Percentiles rank a stretch among this genome's conserved stretches.
phyloP scores from a whole-genome alignment of 1,140 invertebrate species.

The Arctopsyche grandis region DNA sequence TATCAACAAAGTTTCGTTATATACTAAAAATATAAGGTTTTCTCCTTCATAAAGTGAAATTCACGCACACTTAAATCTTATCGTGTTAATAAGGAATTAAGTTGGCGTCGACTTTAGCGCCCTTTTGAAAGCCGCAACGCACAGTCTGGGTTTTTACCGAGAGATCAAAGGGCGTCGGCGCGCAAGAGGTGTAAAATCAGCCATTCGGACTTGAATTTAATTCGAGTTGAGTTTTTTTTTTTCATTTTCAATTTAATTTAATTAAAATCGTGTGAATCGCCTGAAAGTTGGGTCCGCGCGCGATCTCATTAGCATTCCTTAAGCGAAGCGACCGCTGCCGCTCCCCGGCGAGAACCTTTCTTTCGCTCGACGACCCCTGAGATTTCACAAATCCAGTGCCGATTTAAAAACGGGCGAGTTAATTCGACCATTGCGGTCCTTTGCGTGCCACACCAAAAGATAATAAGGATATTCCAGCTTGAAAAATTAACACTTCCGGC shows the following conservation, averaged over 20 bases:
- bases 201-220: not conserved
- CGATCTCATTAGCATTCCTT: constrained; percentile 34
- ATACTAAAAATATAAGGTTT: too few relatives aligned
- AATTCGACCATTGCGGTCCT: too few relatives aligned
- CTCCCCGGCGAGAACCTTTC: not conserved
- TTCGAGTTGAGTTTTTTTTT: not conserved
- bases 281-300: not conserved
- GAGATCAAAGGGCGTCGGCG: not conserved
- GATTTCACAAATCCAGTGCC: constrained; percentile 12
- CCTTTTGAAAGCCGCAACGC: too few relatives aligned
- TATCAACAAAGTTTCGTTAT: too few relatives aligned
- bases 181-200: not conserved
- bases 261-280: constrained; percentile 27
- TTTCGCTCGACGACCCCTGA: not conserved
- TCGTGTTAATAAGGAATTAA: too few relatives aligned
- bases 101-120: too few relatives aligned
- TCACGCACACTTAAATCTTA: too few relatives aligned
- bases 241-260: constrained; percentile 10
- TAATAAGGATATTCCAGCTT: not conserved
- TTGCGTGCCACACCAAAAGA: too few relatives aligned
- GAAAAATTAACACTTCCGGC: not conserved
- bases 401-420: not conserved
- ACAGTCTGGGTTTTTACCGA: not conserved
- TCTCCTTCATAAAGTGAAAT: too few relatives aligned
- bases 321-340: not conserved